A percentile compares a stretch with the other conserved stretches of the same genome.
These are phyloP conservation scores for Balaenoptera acutorostrata DNA, from an alignment of 2,113 vertebrate species.

Conservation along the genomic window DNA sequence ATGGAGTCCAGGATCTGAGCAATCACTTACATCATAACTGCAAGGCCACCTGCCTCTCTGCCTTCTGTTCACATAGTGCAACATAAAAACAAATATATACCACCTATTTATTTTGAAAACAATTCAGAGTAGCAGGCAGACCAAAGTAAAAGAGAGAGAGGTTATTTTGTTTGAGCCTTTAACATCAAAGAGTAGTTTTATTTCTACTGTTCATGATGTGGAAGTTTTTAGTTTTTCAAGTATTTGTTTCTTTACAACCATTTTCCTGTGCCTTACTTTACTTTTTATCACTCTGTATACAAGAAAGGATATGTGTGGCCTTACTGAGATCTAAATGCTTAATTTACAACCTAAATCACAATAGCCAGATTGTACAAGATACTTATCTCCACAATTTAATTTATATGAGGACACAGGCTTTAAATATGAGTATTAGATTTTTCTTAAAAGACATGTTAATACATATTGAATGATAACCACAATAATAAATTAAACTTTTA, in stretches of 20 bases:
- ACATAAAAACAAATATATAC: background rate
- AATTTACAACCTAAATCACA: background rate
- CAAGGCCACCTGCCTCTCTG: background rate
- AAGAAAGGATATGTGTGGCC: background rate
- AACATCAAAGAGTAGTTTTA: background rate
- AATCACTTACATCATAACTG: background rate
- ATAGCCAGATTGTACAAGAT: background rate
- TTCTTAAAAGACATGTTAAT: background rate
- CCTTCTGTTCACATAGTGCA: background rate
- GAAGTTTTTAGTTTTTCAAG: background rate
- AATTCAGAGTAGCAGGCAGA: background rate
- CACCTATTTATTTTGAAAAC: background rate
- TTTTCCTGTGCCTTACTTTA: background rate
- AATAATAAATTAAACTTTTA: background rate
- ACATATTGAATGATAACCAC: background rate
- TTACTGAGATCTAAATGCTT: constrained; percentile 27
- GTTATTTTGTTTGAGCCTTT: background rate
- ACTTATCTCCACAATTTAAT: constrained; percentile 17
- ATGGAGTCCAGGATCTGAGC: background rate
- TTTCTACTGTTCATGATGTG: background rate
- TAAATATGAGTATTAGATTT: constrained; percentile 4
- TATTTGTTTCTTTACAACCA: background rate
- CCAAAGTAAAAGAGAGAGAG: background rate
- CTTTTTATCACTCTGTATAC: background rate
- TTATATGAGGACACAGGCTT: background rate